Conservation (phyloP, 2,888 invertebrate species). For the Tipula helvola region DNA sequence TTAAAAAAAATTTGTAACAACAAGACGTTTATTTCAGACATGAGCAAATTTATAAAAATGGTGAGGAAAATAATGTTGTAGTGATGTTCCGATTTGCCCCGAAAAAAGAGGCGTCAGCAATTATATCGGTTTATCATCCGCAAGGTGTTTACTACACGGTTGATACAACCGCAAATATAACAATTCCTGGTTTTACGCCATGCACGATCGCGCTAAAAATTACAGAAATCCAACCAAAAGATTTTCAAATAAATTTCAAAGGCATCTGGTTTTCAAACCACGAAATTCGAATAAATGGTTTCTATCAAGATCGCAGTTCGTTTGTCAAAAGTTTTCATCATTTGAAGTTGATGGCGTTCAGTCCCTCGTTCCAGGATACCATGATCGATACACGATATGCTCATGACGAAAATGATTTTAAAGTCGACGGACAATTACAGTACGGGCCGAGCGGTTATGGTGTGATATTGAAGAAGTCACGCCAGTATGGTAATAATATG, state of each 20-base stretch:
- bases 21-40: slow-evolving; percentile 22
- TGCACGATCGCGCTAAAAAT: slow-evolving; percentile 51
- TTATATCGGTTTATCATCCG: slow-evolving; percentile 49
- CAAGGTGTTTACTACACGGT: slow-evolving; percentile 48
- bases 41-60: slow-evolving; percentile 36
- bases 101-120: slow-evolving; percentile 44
- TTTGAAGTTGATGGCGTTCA: slow-evolving; percentile 56
- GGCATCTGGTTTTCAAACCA: slow-evolving; percentile 71
- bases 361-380: slow-evolving; percentile 60
- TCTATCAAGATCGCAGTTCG: slow-evolving; percentile 62
- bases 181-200: slow-evolving; percentile 60
- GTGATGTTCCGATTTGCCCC: slow-evolving; percentile 43
- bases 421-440: slow-evolving; percentile 51
- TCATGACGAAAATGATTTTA: slow-evolving; percentile 53
- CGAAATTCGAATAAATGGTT: slow-evolving; percentile 48
- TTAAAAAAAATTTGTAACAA: neutral
- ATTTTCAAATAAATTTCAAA: slow-evolving; percentile 58
- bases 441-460: slow-evolving; percentile 52
- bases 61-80: slow-evolving; percentile 41
- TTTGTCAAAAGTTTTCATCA: slow-evolving; percentile 49
- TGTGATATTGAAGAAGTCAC: slow-evolving; percentile 48
- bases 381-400: slow-evolving; percentile 51
- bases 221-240: slow-evolving; percentile 50
- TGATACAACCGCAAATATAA: slow-evolving; percentile 58
- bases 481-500: slow-evolving; percentile 45